phyloP scores from a whole-genome alignment of 2,888 invertebrate genomes.

The Mythimna loreyi region DNA sequence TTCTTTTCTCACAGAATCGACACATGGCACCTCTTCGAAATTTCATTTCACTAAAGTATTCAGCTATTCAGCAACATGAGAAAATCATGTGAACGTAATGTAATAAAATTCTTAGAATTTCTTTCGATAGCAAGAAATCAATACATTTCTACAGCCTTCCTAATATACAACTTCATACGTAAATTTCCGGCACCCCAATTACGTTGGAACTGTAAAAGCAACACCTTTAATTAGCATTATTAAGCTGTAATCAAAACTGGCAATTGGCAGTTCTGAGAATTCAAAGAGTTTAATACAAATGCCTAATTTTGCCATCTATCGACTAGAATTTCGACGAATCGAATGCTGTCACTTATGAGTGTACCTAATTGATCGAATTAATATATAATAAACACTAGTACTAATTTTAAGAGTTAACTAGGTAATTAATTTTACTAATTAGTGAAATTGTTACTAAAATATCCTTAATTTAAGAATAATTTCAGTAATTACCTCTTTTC shows the following conservation, averaged over 20 bases:
- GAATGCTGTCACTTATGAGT: neutral
- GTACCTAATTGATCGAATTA: too few relatives aligned
- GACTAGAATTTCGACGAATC: neutral
- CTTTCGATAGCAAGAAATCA: neutral
- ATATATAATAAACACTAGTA: too few relatives aligned
- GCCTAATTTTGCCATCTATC: neutral
- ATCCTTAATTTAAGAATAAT: too few relatives aligned
- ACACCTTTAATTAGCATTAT: slow-evolving; percentile 19
- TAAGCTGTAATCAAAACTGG: slow-evolving; percentile 6
- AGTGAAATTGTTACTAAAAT: too few relatives aligned
- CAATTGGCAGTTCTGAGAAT: neutral
- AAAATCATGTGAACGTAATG: neutral
- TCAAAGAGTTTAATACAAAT: slow-evolving; percentile 2
- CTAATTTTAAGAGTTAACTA: too few relatives aligned
- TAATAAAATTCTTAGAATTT: neutral
- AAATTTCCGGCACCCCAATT: neutral
- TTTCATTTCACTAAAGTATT: slow-evolving; percentile 7
- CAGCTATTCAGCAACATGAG: neutral
- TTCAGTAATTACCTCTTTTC: too few relatives aligned
- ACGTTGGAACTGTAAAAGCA: neutral
- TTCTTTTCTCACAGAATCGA: slow-evolving; percentile 4
- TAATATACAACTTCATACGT: neutral
- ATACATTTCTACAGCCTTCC: neutral
- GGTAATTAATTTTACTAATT: too few relatives aligned
- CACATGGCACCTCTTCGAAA: neutral